Evolutionary conservation across 2,113 vertebrate genomes (phyloP), one percentile per base, ranked within the genome.

Genomic region (Chaetura pelagica): DNA sequence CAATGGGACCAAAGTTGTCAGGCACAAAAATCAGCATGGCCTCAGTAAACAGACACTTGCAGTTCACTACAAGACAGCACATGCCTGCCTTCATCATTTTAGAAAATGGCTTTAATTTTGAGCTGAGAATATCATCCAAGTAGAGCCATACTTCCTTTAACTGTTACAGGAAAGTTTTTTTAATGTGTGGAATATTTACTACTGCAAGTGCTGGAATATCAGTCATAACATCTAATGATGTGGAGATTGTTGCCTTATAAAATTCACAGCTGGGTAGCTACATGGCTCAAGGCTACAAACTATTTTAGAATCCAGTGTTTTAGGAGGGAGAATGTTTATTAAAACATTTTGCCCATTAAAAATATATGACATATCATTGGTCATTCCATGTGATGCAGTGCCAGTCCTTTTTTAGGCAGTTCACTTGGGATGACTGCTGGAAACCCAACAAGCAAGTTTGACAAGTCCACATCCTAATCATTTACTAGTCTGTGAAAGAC

Each of bases 181-280:
- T 89, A 94, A 77, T 16, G 62, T 52, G 55, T 77, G 79, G 88
- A 97, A 93, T 89, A 97, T 96, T 95, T 95, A 94, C 91, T 94
- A 46, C 87, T 96, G 92, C 91, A 72, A 86, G 94, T 40, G 35
- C 94, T 96, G 78, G 86, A 74, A 38, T 94, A 97, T 97, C 96
- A 97, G 96, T 97, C 97, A 91, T 98, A 98, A 98, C 97, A 97
- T 97, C 97, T 98, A 98, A 98, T 97, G 97, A 98, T 98, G 97
- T 98, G 96, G 96, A 97, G 97, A 98, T 98, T 97, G 98, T 97
- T 97, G 96, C 97, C 95, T 98, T 98, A 98, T 98, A 97, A 98
- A 98, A 98, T 97, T 98, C 98, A 98, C 98, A 98, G 98, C 98
- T 98, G 98, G 98, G 94, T 98, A 97, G 97, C 98, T 98, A 98